A percentile compares a stretch with the other conserved stretches of the same genome.
phyloP scores from a whole-genome alignment of 2,888 invertebrate species.

The Camptogramma bilineatum region DNA sequence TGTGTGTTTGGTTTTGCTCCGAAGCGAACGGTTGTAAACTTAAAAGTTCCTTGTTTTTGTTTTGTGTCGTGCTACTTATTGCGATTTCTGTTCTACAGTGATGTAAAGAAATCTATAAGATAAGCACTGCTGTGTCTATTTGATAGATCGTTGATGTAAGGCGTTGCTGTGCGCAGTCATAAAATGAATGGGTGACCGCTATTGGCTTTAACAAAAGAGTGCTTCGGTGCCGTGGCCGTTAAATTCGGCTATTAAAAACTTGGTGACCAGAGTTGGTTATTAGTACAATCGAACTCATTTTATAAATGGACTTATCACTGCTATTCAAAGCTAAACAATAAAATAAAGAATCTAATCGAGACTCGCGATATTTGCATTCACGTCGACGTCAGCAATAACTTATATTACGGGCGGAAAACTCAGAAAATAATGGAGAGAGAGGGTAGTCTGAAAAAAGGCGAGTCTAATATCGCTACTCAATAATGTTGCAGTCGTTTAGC shows the following conservation, averaged over 20 bases:
- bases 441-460: conserved; percentile 50
- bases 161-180: no score
- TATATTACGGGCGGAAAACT: conserved; percentile 46
- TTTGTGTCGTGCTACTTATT: background rate
- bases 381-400: conserved; percentile 38
- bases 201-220: no score
- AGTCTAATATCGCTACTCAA: conserved; percentile 58
- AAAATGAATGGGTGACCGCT: no score
- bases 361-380: conserved; percentile 31
- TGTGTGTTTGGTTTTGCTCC: conserved; percentile 44
- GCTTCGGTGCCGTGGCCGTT: no score
- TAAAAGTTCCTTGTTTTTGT: conserved; percentile 6
- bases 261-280: no score
- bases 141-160: no score
- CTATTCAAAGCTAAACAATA: background rate
- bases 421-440: conserved; percentile 46
- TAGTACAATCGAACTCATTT: no score
- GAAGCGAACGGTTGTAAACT: conserved; percentile 17
- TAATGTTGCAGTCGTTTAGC: conserved; percentile 55
- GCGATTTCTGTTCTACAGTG: background rate
- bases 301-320: background rate
- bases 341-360: background rate
- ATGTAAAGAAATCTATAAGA: no score
- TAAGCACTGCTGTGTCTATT: no score
- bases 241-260: no score